phyloP scores from a whole-genome alignment of 37 sponge, comb jelly and placozoan species.

The Haliclona indistincta region DNA sequence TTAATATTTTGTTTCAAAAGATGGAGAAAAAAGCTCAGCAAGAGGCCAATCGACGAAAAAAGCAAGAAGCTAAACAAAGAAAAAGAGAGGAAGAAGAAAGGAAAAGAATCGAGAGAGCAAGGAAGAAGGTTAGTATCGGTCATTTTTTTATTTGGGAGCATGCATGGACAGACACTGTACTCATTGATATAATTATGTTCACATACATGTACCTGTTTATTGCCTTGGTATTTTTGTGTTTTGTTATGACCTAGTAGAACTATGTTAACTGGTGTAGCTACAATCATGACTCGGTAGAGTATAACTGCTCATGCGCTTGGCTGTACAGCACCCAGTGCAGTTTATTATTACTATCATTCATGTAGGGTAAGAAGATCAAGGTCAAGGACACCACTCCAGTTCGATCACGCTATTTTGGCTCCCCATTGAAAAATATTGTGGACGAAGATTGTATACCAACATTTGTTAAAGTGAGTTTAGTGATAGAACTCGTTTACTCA shows the following conservation, averaged over 20 bases:
- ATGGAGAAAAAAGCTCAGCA: conserved; percentile 31
- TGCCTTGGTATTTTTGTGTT: too few relatives aligned
- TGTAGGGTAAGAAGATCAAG: conserved; percentile 1
- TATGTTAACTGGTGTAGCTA: too few relatives aligned
- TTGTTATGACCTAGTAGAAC: too few relatives aligned
- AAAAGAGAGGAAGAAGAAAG: conserved; percentile 36
- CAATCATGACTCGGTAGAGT: too few relatives aligned
- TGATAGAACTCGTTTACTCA: too few relatives aligned
- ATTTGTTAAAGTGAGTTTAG: conserved; percentile 50
- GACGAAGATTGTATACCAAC: conserved; percentile 43
- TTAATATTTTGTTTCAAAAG: conserved; percentile 20
- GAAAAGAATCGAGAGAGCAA: conserved; percentile 17
- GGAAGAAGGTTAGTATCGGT: conserved; percentile 21
- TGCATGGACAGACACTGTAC: too few relatives aligned
- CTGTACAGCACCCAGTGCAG: too few relatives aligned
- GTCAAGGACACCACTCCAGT: conserved; percentile 15
- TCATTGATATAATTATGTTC: too few relatives aligned
- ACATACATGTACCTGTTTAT: too few relatives aligned
- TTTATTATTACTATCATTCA: too few relatives aligned
- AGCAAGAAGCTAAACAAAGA: conserved; percentile 20
- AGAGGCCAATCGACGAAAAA: conserved; percentile 27
- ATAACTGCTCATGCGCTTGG: too few relatives aligned
- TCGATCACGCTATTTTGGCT: conserved; percentile 57
- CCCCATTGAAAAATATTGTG: conserved; percentile 37
- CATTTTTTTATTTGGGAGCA: too few relatives aligned